A percentile compares a stretch with the other conserved stretches of the same genome.
Conservation (phyloP, 2,113 vertebrate species). For the Nannospalax galili region DNA sequence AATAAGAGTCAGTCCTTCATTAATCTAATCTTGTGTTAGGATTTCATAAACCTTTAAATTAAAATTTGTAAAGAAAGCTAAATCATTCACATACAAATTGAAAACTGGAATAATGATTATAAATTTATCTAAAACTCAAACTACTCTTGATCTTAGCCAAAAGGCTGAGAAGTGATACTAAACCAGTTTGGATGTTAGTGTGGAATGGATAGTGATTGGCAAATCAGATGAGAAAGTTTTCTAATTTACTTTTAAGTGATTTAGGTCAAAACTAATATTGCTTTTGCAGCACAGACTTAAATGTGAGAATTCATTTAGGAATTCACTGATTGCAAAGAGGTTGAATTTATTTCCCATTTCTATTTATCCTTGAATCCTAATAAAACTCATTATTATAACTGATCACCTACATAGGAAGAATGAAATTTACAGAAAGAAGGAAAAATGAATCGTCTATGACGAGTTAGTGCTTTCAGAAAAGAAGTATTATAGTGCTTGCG, state of each 20-base stretch:
- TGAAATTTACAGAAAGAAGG: neutral
- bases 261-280: constrained; percentile 57
- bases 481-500: neutral
- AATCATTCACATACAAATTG: neutral
- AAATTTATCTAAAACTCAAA: constrained; percentile 41
- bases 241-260: constrained; percentile 44
- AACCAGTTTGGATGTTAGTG: neutral
- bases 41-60: neutral
- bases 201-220: neutral
- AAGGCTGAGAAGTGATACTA: too few species aligned
- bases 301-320: constrained; percentile 49
- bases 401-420: neutral
- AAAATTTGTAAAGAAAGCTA: neutral
- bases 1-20: constrained; percentile 3
- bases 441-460: neutral
- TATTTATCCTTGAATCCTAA: constrained; percentile 57
- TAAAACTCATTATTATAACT: constrained; percentile 49
- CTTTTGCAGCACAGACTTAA: neutral
- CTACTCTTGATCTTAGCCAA: too few species aligned
- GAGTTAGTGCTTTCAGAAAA: constrained; percentile 19
- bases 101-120: constrained; percentile 22
- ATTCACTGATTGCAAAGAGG: constrained; percentile 38
- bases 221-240: neutral
- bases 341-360: constrained; percentile 33
- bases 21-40: neutral